A percentile compares a stretch with the other conserved stretches of the same genome.
Conservation (phyloP, 2,797 vertebrate species). For the Ctenopoma kingsleyae region DNA sequence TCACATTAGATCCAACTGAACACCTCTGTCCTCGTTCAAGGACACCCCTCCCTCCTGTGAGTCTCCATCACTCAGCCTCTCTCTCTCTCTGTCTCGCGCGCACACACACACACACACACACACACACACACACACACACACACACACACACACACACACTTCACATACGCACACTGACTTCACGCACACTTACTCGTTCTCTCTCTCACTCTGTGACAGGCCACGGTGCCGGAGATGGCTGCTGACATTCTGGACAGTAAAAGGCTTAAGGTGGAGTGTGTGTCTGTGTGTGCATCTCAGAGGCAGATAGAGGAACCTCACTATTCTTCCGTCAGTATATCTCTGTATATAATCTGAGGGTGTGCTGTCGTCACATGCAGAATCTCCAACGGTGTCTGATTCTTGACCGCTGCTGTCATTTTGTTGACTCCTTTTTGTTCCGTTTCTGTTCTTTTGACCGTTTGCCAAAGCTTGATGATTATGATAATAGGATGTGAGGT, state of each 20-base stretch:
- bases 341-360: slow-evolving; percentile 54
- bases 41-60: slow-evolving; percentile 76
- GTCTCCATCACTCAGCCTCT: slow-evolving; percentile 63
- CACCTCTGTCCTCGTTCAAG: slow-evolving; percentile 85
- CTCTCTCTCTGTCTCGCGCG: slow-evolving; percentile 24
- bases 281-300: slow-evolving; percentile 38
- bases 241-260: slow-evolving; percentile 81
- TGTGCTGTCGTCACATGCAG: slow-evolving; percentile 42
- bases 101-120: slow-evolving; percentile 10
- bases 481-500: slow-evolving; percentile 75
- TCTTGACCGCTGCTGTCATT: slow-evolving; percentile 26
- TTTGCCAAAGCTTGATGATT: slow-evolving; percentile 61
- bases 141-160: slow-evolving; percentile 9
- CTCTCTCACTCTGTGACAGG: slow-evolving; percentile 68
- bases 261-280: slow-evolving; percentile 73
- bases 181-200: slow-evolving; percentile 37
- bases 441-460: slow-evolving; percentile 17
- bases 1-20: slow-evolving; percentile 85
- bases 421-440: slow-evolving; percentile 28
- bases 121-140: slow-evolving; percentile 11
- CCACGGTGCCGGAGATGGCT: slow-evolving; percentile 69
- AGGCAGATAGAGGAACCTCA: slow-evolving; percentile 52
- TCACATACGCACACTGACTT: slow-evolving; percentile 18
- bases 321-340: slow-evolving; percentile 54
- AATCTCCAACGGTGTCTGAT: slow-evolving; percentile 33